These are phyloP conservation scores for Eupithecia insigniata DNA, from an alignment of 2,888 invertebrate species.

Conservation along the genomic window DNA sequence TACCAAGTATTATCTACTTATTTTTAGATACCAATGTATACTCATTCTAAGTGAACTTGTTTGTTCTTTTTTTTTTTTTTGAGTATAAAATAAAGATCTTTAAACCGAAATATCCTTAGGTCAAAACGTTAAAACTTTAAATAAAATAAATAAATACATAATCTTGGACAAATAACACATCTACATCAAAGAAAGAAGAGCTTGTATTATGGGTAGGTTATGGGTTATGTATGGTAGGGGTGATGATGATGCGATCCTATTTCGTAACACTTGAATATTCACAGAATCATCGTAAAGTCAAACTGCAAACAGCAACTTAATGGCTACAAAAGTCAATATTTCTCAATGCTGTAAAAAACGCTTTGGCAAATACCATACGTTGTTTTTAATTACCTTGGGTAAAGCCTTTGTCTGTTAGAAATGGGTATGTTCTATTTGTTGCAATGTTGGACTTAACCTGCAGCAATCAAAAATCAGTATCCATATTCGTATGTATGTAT, in stretches of 20 bases:
- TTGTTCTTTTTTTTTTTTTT: too few relatives aligned
- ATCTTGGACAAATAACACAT: not conserved
- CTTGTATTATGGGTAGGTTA: not conserved
- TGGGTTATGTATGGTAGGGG: too few relatives aligned
- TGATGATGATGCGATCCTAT: not conserved
- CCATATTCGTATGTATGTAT: too few relatives aligned
- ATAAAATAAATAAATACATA: not conserved
- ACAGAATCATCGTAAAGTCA: not conserved
- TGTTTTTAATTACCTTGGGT: not conserved
- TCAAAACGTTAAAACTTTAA: too few relatives aligned
- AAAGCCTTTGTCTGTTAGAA: too few relatives aligned
- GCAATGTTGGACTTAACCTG: constrained; percentile 5
- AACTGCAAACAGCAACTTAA: constrained; percentile 11
- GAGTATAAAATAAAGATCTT: too few relatives aligned
- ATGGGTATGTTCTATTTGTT: not conserved
- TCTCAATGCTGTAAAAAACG: constrained; percentile 23
- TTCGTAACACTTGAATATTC: not conserved
- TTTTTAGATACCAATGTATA: too few relatives aligned
- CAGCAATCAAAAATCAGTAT: not conserved
- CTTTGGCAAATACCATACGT: constrained; percentile 25
- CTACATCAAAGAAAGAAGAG: not conserved
- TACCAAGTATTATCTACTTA: too few relatives aligned
- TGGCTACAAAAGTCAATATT: constrained; percentile 40
- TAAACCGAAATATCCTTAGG: too few relatives aligned
- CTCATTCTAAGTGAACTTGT: too few relatives aligned